Percentiles rank a stretch among this genome's conserved stretches.
These are phyloP conservation scores for Sinelater perroti DNA, from an alignment of 2,888 invertebrate genomes.

Conservation along the genomic window DNA sequence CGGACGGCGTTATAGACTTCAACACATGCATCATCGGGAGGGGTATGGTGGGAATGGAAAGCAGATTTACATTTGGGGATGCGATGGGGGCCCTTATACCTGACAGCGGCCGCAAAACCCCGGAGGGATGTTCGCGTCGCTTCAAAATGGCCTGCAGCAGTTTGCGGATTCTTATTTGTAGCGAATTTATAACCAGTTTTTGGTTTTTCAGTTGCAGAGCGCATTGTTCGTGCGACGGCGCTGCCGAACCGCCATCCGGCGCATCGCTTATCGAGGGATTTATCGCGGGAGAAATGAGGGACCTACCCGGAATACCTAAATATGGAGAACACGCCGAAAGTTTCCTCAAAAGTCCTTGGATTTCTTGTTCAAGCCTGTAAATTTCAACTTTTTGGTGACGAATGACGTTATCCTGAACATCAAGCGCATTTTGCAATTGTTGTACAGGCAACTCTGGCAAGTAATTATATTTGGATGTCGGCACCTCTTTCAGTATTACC, in stretches of 20 bases:
- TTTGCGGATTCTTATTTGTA: constrained; percentile 9
- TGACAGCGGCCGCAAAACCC: too few relatives aligned
- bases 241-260: neutral
- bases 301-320: neutral
- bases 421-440: neutral
- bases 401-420: constrained; percentile 10
- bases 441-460: neutral
- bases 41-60: constrained; percentile 20
- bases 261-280: neutral
- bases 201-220: constrained; percentile 5
- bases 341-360: constrained; percentile 16
- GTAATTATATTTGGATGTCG: neutral
- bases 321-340: constrained; percentile 7
- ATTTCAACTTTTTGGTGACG: constrained; percentile 24
- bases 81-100: too few relatives aligned
- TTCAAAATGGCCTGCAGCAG: too few relatives aligned
- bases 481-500: constrained; percentile 22
- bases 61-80: neutral
- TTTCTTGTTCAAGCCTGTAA: constrained; percentile 14
- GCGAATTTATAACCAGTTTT: constrained; percentile 1
- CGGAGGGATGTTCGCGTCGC: too few relatives aligned
- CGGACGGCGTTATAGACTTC: constrained; percentile 26
- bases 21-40: constrained; percentile 38
- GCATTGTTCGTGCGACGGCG: neutral
- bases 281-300: neutral